These are phyloP conservation scores for Falco columbarius DNA, from an alignment of 2,797 vertebrate genomes.

Conservation along the genomic window DNA sequence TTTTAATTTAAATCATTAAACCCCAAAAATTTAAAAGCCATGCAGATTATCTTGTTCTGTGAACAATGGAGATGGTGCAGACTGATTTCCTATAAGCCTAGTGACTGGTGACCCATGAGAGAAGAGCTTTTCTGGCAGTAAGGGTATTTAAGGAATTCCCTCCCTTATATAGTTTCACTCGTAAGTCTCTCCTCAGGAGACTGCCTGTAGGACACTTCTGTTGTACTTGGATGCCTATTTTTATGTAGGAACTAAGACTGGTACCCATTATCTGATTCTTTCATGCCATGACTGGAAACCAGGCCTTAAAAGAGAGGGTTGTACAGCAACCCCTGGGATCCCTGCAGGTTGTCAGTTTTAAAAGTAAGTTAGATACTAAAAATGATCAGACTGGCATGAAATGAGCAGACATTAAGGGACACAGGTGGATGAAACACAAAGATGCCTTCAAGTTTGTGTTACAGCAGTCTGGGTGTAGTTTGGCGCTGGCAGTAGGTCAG, in stretches of 20 bases:
- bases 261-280: not conserved
- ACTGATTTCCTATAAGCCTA: not conserved
- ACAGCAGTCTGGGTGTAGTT: not conserved
- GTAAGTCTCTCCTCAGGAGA: not conserved
- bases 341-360: not conserved
- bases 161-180: slow-evolving; percentile 14
- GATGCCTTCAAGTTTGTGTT: not conserved
- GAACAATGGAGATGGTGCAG: not conserved
- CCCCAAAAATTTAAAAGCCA: not conserved
- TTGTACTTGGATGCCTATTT: not conserved
- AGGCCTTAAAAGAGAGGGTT: not conserved
- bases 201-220: not conserved
- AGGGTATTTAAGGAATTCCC: slow-evolving; percentile 10
- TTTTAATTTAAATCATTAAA: not conserved
- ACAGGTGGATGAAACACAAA: not conserved
- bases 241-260: not conserved
- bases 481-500: not conserved
- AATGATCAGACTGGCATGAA: not conserved
- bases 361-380: not conserved
- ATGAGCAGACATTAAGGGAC: not conserved
- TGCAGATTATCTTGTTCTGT: not conserved
- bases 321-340: not conserved
- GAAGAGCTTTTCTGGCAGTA: not conserved
- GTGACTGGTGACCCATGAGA: not conserved
- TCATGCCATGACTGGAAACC: not conserved